Evolutionary conservation across 2,888 invertebrate genomes (phyloP), one percentile per base, ranked within the genome.

Genomic region (Syritta pipiens): DNA sequence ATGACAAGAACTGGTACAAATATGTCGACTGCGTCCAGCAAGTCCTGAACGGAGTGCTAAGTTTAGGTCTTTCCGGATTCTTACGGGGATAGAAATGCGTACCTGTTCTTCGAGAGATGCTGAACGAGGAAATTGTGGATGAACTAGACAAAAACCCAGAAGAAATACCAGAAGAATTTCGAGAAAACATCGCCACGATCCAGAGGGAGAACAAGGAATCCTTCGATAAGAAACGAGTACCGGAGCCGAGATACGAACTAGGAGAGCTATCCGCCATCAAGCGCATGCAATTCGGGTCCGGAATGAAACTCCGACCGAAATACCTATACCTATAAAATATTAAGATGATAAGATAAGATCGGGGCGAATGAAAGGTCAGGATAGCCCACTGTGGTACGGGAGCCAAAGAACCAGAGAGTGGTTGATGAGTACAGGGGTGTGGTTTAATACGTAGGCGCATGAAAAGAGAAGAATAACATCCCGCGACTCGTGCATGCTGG

Each of bases 1-100:
- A 85, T 7, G 83, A 84, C 0, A 65, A 68, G 3, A 82, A 84
- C 14, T 87, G 85, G 85, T 85, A 84, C 59, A 83, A 82, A 62
- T 20, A 81, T 40, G 75, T 85, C 1, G 69, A 72, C 7, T 32
- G 42, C 51, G 81, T 84, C 19, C 83, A 86, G 72, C 82, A 83
- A 82, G 75, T 79, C 35, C 49, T 85, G 35, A 84, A 88, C 51
- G 86, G 65, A 83, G 83, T 28, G 85, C 75, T 3, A 55, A 28
- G 14, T 30, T 24, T 5, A 20, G 60, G 0, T 74, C 75, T 1
- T 74, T 79, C 30, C 46, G 63, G 30, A 63, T 82, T 7, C 32
- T 82, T 3, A 76, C 76, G 14, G 72, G 72, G 2, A 3, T 81
- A 5, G 51, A 81, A 7, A 77, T 68, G 68, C 35, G 65, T 1